Conservation (phyloP, 2,113 vertebrate genomes). For the Cranoglanis bouderius region DNA sequence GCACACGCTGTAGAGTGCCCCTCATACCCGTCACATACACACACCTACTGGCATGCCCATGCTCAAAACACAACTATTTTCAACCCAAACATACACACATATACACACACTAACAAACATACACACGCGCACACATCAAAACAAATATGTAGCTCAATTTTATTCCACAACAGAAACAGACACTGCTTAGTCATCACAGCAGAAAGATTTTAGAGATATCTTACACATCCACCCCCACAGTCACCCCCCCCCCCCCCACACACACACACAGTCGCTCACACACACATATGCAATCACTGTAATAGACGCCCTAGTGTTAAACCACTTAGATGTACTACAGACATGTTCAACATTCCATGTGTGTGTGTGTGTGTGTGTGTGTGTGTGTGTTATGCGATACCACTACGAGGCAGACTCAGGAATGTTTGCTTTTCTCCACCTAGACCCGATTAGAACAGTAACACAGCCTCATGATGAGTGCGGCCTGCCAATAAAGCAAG, state of each 20-base stretch:
- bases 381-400: slow-evolving; percentile 43
- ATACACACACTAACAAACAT: background rate
- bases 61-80: slow-evolving; percentile 21
- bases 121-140: slow-evolving; percentile 33
- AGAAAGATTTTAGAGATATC: slow-evolving; percentile 43
- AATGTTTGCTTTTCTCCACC: slow-evolving; percentile 49
- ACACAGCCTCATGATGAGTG: slow-evolving; percentile 14
- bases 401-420: slow-evolving; percentile 33
- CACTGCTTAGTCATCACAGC: slow-evolving; percentile 23
- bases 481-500: slow-evolving; percentile 36
- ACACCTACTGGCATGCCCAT: background rate
- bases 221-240: background rate
- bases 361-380: slow-evolving; percentile 40
- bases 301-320: slow-evolving; percentile 3
- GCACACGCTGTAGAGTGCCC: background rate
- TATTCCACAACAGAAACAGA: slow-evolving; percentile 27
- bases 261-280: background rate
- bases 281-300: background rate
- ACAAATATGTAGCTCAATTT: slow-evolving; percentile 39
- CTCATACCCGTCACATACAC: slow-evolving; percentile 1
- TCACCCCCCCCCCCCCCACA: background rate
- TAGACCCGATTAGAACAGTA: slow-evolving; percentile 49
- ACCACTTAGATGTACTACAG: slow-evolving; percentile 26
- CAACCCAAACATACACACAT: slow-evolving; percentile 25
- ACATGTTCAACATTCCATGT: slow-evolving; percentile 23